Conservation (phyloP, 2,888 invertebrate genomes). For the Euzophera pinguis region DNA sequence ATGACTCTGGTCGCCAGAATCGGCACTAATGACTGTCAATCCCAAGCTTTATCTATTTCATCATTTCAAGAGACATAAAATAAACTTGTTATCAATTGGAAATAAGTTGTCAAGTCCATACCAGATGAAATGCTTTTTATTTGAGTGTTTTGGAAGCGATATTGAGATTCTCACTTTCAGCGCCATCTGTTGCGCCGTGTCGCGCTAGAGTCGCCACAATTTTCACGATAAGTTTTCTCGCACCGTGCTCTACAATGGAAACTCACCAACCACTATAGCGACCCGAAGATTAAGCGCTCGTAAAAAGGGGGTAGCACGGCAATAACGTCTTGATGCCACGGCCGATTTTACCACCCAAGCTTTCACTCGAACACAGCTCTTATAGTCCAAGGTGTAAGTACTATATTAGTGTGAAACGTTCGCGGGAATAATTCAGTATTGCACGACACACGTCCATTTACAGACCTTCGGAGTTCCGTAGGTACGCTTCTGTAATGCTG, state of each 20-base stretch:
- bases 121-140: too few species aligned
- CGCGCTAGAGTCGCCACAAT: too few species aligned
- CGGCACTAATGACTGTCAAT: too few species aligned
- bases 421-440: conserved; percentile 37
- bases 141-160: too few species aligned
- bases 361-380: conserved; percentile 26
- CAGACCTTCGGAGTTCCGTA: conserved; percentile 42
- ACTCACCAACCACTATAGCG: conserved; percentile 32
- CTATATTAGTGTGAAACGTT: conserved; percentile 15
- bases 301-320: conserved; percentile 66
- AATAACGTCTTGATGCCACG: conserved; percentile 69
- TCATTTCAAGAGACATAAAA: too few species aligned
- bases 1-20: too few species aligned
- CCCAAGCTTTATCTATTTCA: too few species aligned
- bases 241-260: conserved; percentile 31
- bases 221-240: conserved; percentile 16
- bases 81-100: too few species aligned
- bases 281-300: conserved; percentile 73
- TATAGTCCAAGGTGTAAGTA: conserved; percentile 22
- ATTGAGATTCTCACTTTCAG: too few species aligned
- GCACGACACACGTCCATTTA: conserved; percentile 59
- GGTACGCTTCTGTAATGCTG: conserved; percentile 26
- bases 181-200: too few species aligned
- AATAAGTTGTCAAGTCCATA: too few species aligned
- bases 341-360: conserved; percentile 30